Evolutionary conservation across 2,888 invertebrate genomes (phyloP), one percentile per base, ranked within the genome.

Genomic region (Euplexia lucipara): DNA sequence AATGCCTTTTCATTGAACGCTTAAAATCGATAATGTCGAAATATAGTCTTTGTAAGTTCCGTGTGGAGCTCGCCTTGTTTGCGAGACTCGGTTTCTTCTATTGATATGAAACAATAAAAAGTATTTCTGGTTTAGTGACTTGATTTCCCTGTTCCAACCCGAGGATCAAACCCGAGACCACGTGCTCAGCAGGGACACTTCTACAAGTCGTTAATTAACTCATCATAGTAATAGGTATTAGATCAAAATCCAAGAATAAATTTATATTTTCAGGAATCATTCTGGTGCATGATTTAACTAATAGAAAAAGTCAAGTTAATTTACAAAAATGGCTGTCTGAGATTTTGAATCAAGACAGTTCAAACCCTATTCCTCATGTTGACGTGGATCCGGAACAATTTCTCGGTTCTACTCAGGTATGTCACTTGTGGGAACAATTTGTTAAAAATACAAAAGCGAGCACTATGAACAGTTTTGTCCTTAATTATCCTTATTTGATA

Each of bases 261-360:
- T 57, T 39, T 10, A 1, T 35, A 35, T 48, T 69, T 94, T 42
- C 87, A 97, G 97, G 98, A 68, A 97, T 99, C 37, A 98, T 99
- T 82, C 95, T 99, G 70, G 99, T 99, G 2, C 99, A 99, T 90
- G 99, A 99, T 95, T 95, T 99, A 84, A 98, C 98, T 6, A 99
- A 99, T 91, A 96, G 98, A 75, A 99, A 99, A 91, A 99, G 99
- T 59, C 98, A 99, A 90, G 97, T 98, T 68, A 99, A 99, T 94
- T 95, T 99, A 67, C 97, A 98, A 74, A 98, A 98, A 90, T 99
- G 99, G 99, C 93, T 99, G 1, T 96, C 97, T 45, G 99, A 99
- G 95, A 97, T 99, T 70, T 90, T 99, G 51, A 97, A 97, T 88
- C 97, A 97, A 86, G 98, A 98, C 74, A 96, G 95, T 64, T 82